Evolutionary conservation across 2,113 vertebrate genomes (phyloP).

Genomic region (Xenopus laevis): DNA sequence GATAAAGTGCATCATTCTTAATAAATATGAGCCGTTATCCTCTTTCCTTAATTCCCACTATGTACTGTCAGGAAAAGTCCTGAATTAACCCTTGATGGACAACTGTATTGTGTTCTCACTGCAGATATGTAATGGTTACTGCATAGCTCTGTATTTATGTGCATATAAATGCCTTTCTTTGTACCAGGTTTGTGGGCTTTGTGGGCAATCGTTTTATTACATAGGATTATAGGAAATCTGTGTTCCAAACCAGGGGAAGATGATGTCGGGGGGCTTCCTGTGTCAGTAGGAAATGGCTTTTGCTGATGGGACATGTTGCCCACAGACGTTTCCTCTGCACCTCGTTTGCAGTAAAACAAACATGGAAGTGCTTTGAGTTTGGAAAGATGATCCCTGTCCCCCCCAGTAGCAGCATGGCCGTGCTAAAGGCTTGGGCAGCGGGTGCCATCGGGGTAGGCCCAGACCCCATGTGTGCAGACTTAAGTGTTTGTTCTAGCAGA

Average conservation of each 20-base stretch:
- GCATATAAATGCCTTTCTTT: too few relatives aligned
- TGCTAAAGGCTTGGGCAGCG: not conserved
- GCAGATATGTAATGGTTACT: not conserved
- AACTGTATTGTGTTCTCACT: too few relatives aligned
- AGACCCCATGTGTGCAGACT: slow-evolving; percentile 52
- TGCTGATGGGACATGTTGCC: not conserved
- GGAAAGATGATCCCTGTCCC: not conserved
- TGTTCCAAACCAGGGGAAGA: not conserved
- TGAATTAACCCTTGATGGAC: too few relatives aligned
- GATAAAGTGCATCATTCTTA: too few relatives aligned
- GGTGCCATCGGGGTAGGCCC: slow-evolving; percentile 2
- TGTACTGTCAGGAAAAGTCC: too few relatives aligned
- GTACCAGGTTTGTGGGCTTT: too few relatives aligned
- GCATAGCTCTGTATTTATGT: too few relatives aligned
- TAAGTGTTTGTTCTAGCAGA: slow-evolving; percentile 79
- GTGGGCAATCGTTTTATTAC: too few relatives aligned
- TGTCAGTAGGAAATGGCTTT: not conserved
- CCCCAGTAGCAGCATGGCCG: not conserved
- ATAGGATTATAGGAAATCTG: not conserved
- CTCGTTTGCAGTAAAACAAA: slow-evolving; percentile 16
- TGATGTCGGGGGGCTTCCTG: not conserved
- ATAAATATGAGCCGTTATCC: too few relatives aligned
- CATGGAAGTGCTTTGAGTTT: slow-evolving; percentile 1
- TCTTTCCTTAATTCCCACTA: too few relatives aligned
- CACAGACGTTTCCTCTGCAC: slow-evolving; percentile 11